These are phyloP conservation scores for Drosophila chauvacae DNA, from an alignment of 1,140 invertebrate genomes.

Conservation along the genomic window DNA sequence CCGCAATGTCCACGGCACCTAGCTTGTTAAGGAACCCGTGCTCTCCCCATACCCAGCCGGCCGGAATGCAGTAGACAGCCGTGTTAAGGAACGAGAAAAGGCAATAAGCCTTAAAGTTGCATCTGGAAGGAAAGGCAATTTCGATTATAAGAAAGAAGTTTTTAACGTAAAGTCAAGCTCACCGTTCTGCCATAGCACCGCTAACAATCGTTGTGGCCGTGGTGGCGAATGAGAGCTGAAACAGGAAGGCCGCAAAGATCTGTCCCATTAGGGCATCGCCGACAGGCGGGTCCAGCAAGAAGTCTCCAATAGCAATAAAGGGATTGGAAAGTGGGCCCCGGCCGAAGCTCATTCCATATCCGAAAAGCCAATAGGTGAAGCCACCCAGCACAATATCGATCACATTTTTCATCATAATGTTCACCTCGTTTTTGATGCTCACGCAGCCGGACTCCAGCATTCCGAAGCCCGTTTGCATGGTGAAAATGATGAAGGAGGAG, in stretches of 20 bases:
- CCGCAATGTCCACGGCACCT: slow-evolving; percentile 95
- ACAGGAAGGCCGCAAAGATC: slow-evolving; percentile 92
- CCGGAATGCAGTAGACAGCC: slow-evolving; percentile 94
- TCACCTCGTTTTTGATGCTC: slow-evolving; percentile 96
- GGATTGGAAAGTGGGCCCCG: slow-evolving; percentile 89
- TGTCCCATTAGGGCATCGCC: slow-evolving; percentile 90
- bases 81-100: slow-evolving; percentile 96
- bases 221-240: slow-evolving; percentile 95
- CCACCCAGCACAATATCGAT: slow-evolving; percentile 96
- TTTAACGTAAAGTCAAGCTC: slow-evolving; percentile 16
- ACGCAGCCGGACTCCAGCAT: slow-evolving; percentile 97
- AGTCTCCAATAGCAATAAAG: slow-evolving; percentile 90
- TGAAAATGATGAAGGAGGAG: slow-evolving; percentile 97
- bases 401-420: slow-evolving; percentile 99
- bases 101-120: slow-evolving; percentile 95
- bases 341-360: slow-evolving; percentile 96
- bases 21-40: slow-evolving; percentile 93
- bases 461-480: slow-evolving; percentile 98
- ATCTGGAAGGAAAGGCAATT: slow-evolving; percentile 32
- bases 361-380: slow-evolving; percentile 96
- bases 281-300: slow-evolving; percentile 88
- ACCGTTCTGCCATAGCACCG: slow-evolving; percentile 95
- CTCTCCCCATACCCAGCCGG: slow-evolving; percentile 91
- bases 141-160: not conserved
- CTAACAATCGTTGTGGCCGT: slow-evolving; percentile 96